These are phyloP conservation scores for Vollenhovia emeryi DNA, from an alignment of 1,140 invertebrate species.

Conservation along the genomic window DNA sequence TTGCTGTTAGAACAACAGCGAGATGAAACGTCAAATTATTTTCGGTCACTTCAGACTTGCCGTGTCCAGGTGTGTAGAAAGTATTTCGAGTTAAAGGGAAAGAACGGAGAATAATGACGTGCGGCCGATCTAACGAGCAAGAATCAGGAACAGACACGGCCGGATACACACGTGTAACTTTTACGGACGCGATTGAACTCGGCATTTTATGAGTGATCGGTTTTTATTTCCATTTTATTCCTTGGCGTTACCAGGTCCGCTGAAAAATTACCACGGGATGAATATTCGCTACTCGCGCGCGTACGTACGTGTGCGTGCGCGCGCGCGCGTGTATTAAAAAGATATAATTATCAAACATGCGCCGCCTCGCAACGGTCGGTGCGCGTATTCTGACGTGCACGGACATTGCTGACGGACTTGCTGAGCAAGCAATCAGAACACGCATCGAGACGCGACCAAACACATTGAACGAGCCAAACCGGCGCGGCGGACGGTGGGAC, in stretches of 20 bases:
- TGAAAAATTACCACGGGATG: not conserved
- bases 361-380: not conserved
- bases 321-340: not conserved
- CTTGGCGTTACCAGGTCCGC: not conserved
- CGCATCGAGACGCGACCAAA: slow-evolving; percentile 29
- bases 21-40: not conserved
- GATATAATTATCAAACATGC: slow-evolving; percentile 17
- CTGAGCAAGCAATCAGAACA: slow-evolving; percentile 51
- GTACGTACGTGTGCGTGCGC: too few relatives aligned
- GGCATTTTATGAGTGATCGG: not conserved
- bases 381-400: slow-evolving; percentile 2
- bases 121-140: not conserved
- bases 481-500: not conserved
- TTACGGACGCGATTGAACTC: not conserved
- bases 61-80: not conserved
- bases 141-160: not conserved
- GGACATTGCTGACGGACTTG: not conserved
- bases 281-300: not conserved
- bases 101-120: not conserved
- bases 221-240: not conserved
- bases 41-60: not conserved
- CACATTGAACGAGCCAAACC: slow-evolving; percentile 14
- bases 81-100: not conserved
- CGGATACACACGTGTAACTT: not conserved
- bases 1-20: too few relatives aligned